Percentiles rank a stretch among this genome's conserved stretches.
Conservation (phyloP, 2,797 vertebrate species). For the Xiphorhynchus erythropygius region DNA sequence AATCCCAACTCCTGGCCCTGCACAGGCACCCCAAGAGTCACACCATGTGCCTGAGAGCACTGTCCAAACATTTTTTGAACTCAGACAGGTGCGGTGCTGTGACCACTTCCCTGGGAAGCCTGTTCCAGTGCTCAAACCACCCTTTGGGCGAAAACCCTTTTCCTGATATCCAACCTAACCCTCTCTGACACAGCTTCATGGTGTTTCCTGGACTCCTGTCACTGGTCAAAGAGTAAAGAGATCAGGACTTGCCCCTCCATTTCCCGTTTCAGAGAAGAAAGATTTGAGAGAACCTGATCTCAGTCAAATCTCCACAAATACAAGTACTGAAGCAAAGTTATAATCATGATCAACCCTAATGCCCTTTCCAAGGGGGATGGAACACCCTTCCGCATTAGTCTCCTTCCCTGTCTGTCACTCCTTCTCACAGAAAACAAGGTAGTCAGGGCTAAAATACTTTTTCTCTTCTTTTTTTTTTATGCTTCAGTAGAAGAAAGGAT, state of each 20-base stretch:
- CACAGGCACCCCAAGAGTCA: not conserved
- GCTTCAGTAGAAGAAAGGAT: not conserved
- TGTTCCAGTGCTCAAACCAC: not conserved
- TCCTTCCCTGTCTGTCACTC: not conserved
- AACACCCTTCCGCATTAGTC: not conserved
- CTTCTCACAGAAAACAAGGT: not conserved
- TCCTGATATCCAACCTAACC: not conserved
- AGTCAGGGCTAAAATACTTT: not conserved
- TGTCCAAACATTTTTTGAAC: not conserved
- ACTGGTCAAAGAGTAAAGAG: not conserved
- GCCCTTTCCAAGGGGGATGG: not conserved
- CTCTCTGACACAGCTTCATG: not conserved
- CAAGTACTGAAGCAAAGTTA: not conserved
- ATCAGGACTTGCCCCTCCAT: not conserved
- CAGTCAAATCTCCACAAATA: not conserved
- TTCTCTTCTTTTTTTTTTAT: not conserved
- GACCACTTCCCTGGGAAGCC: not conserved
- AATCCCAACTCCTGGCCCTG: not conserved
- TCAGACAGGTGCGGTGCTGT: not conserved
- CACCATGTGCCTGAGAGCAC: not conserved
- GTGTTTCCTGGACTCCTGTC: not conserved
- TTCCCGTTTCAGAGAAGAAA: not conserved
- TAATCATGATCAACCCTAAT: rapidly evolving
- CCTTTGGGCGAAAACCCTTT: not conserved
- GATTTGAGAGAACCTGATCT: not conserved